Conservation (phyloP, 2,797 vertebrate genomes). For the Hipposideros larvatus region DNA sequence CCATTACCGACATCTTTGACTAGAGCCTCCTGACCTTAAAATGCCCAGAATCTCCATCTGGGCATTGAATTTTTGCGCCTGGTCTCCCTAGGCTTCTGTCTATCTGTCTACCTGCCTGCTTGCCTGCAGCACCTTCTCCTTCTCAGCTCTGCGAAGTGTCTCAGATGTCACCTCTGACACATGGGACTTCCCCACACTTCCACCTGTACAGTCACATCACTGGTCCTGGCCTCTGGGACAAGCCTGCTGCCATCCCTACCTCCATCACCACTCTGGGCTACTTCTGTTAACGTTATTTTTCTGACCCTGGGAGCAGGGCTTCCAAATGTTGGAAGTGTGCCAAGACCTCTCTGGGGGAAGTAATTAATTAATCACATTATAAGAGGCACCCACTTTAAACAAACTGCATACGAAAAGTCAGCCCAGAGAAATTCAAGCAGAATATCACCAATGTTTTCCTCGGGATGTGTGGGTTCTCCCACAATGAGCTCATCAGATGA, state of each 20-base stretch:
- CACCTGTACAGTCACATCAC: background rate
- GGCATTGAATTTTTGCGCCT: background rate
- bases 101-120: background rate
- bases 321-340: constrained; percentile 15
- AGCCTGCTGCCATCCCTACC: background rate
- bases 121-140: too few species aligned
- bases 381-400: background rate
- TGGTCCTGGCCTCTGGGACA: background rate
- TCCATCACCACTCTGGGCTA: too few species aligned
- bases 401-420: constrained; percentile 59
- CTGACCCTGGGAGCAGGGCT: background rate
- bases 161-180: background rate
- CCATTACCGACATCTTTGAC: background rate
- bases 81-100: background rate
- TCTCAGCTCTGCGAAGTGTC: background rate
- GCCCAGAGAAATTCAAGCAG: constrained; percentile 46
- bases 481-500: constrained; percentile 39
- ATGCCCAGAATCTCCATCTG: background rate
- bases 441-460: background rate
- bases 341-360: background rate
- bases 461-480: constrained; percentile 19
- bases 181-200: background rate
- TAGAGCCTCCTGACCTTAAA: background rate
- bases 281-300: constrained; percentile 32
- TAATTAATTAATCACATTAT: constrained; percentile 63